Evolutionary conservation across 2,797 vertebrate genomes (phyloP).

Genomic region (Anguilla pacifica): DNA sequence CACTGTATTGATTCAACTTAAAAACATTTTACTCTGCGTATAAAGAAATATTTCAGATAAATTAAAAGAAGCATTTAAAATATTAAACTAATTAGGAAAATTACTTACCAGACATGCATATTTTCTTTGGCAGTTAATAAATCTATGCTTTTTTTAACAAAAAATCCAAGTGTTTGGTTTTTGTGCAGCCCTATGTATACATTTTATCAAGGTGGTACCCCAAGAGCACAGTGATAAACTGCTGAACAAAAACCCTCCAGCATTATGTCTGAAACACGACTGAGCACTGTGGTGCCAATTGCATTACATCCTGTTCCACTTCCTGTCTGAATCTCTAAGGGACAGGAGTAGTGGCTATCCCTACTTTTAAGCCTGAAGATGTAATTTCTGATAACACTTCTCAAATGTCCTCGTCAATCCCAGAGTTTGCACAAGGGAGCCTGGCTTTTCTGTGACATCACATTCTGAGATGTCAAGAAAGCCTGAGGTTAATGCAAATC

Average conservation of each 20-base stretch:
- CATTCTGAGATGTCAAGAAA: too few relatives aligned
- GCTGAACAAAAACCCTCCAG: constrained; percentile 20
- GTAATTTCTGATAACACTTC: background rate
- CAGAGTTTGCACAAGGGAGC: background rate
- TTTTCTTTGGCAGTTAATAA: background rate
- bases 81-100: background rate
- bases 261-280: background rate
- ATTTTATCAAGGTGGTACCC: constrained; percentile 23
- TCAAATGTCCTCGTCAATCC: background rate
- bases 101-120: background rate
- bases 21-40: background rate
- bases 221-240: constrained; percentile 26
- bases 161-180: constrained; percentile 22
- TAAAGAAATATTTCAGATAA: background rate
- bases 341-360: background rate
- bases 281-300: background rate
- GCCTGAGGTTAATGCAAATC: too few relatives aligned
- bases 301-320: background rate
- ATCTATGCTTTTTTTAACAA: background rate
- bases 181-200: background rate
- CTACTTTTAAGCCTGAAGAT: background rate
- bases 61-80: background rate
- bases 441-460: background rate
- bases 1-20: background rate
- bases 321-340: background rate